Conservation (phyloP, 2,113 vertebrate genomes). For the Marcusenius ussheri region DNA sequence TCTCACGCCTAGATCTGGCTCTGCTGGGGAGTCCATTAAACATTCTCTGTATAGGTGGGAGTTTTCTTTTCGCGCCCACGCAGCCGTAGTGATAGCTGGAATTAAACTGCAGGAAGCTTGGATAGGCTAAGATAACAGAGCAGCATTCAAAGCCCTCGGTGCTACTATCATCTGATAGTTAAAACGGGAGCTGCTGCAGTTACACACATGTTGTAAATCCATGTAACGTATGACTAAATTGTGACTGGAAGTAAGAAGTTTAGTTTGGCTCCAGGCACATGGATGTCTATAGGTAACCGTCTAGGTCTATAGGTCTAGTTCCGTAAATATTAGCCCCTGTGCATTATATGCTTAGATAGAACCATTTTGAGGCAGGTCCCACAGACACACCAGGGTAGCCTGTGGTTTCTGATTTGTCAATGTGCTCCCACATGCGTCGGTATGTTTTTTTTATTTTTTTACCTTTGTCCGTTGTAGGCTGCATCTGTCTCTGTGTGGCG, state of each 20-base stretch:
- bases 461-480: not conserved
- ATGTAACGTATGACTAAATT: not conserved
- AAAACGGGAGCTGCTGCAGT: not conserved
- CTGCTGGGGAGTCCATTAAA: not conserved
- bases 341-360: not conserved
- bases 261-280: not conserved
- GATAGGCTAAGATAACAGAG: not conserved
- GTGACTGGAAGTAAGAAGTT: slow-evolving; percentile 2
- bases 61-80: not conserved
- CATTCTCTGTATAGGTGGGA: not conserved
- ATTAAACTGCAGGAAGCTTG: not conserved
- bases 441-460: too few relatives aligned
- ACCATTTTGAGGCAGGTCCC: not conserved
- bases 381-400: not conserved
- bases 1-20: not conserved
- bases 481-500: not conserved
- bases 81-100: not conserved
- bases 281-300: not conserved
- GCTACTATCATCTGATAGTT: not conserved
- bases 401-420: not conserved
- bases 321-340: slow-evolving; percentile 20
- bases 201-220: not conserved
- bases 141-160: not conserved
- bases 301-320: not conserved
- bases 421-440: not conserved